Evolutionary conservation across 1,140 invertebrate genomes (phyloP).

Genomic region (Ceratosolen fusciceps): DNA sequence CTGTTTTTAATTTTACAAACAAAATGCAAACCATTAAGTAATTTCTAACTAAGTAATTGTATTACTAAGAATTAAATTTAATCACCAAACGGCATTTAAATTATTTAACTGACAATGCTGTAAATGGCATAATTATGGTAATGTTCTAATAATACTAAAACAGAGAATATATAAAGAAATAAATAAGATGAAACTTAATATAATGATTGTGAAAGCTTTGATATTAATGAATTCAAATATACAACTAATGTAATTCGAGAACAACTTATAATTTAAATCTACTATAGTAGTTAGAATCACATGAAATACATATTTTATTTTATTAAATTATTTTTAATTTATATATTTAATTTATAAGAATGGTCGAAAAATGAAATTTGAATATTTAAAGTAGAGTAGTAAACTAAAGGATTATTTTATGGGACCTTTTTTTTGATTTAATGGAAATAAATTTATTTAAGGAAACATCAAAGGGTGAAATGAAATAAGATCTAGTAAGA

Average conservation of each 20-base stretch:
- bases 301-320: constrained; percentile 10
- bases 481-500: constrained; percentile 33
- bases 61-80: too few species aligned
- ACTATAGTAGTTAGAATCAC: background rate
- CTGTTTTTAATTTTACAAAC: too few species aligned
- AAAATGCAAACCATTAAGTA: too few species aligned
- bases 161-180: background rate
- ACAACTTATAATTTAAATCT: background rate
- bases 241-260: background rate
- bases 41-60: too few species aligned
- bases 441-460: constrained; percentile 21
- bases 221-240: constrained; percentile 17
- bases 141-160: background rate
- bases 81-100: too few species aligned
- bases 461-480: constrained; percentile 26
- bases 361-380: background rate
- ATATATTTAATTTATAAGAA: background rate
- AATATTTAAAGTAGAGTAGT: background rate
- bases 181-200: background rate
- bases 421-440: constrained; percentile 11
- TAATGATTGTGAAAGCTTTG: constrained; percentile 12
- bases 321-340: constrained; percentile 11
- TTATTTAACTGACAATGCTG: too few species aligned
- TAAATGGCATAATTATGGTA: background rate
- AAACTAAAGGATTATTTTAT: background rate